phyloP scores from a whole-genome alignment of 2,888 invertebrate species.

The Epinotia nisella region DNA sequence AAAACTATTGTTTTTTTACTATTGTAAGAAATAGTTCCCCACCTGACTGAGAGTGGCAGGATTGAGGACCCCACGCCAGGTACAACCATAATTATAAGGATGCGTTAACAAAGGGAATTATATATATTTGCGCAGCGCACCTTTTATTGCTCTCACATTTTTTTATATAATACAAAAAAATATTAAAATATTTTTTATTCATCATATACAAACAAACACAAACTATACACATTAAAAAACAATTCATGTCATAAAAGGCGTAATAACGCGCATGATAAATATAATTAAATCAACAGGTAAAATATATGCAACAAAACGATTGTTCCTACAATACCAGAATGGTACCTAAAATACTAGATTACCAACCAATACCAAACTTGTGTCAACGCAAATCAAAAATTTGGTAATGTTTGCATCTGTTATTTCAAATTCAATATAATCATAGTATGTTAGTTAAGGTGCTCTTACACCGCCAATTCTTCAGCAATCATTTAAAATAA shows the following conservation, averaged over 20 bases:
- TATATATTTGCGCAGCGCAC: too few species aligned
- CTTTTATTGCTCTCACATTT: background rate
- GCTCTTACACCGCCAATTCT: too few species aligned
- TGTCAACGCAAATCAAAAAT: too few species aligned
- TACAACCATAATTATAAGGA: background rate
- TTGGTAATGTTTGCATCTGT: too few species aligned
- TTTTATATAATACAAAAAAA: background rate
- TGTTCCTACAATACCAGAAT: background rate
- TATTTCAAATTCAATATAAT: too few species aligned
- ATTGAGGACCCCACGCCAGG: background rate
- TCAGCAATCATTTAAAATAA: too few species aligned
- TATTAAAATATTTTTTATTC: conserved; percentile 27
- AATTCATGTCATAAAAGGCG: conserved; percentile 13
- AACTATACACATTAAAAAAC: conserved; percentile 11
- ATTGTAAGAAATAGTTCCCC: background rate
- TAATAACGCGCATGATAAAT: conserved; percentile 6
- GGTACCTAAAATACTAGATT: too few species aligned
- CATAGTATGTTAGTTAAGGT: too few species aligned
- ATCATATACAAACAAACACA: conserved; percentile 14
- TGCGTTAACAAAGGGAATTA: too few species aligned
- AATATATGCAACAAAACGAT: background rate
- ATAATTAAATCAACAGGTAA: conserved; percentile 5
- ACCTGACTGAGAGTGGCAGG: background rate
- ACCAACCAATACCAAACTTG: too few species aligned
- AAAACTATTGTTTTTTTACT: too few species aligned